These are phyloP conservation scores for Drosophila pectinifera DNA, from an alignment of 1,140 invertebrate species.

Conservation along the genomic window DNA sequence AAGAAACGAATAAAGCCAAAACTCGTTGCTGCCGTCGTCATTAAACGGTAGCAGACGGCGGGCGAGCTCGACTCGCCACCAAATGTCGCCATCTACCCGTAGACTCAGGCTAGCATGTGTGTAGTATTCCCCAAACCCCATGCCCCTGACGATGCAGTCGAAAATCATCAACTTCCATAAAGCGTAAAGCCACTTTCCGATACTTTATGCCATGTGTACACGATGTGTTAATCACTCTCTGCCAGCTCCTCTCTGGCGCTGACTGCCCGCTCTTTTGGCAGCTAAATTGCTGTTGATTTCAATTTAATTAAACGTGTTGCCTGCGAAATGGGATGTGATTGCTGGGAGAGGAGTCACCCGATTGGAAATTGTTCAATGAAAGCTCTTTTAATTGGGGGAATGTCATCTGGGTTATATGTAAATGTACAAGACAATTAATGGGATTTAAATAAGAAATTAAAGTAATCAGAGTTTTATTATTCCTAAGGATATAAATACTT, in stretches of 20 bases:
- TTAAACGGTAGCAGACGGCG: conserved; percentile 66
- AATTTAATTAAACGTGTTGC: conserved; percentile 75
- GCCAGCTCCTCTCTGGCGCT: conserved; percentile 19
- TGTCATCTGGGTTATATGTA: conserved; percentile 10
- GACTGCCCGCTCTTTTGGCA: conserved; percentile 41
- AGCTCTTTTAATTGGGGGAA: conserved; percentile 7
- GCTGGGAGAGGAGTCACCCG: background rate
- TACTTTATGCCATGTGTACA: conserved; percentile 24
- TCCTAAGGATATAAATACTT: background rate
- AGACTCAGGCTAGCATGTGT: conserved; percentile 10
- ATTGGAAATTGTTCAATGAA: conserved; percentile 26
- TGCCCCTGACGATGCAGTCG: conserved; percentile 22
- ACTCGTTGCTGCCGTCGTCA: conserved; percentile 57
- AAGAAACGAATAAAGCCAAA: conserved; percentile 65
- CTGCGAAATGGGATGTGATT: conserved; percentile 35
- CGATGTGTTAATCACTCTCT: conserved; percentile 76
- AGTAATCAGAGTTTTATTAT: background rate
- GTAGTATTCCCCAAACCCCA: background rate
- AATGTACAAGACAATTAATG: conserved; percentile 1
- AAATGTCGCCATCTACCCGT: conserved; percentile 11
- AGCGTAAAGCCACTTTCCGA: conserved; percentile 34
- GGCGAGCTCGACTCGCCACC: conserved; percentile 17
- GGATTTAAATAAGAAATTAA: background rate
- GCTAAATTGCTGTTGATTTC: conserved; percentile 77
- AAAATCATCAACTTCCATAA: conserved; percentile 60